A percentile compares a stretch with the other conserved stretches of the same genome.
Conservation (phyloP, 2,888 invertebrate species). For the Rhingia rostrata region DNA sequence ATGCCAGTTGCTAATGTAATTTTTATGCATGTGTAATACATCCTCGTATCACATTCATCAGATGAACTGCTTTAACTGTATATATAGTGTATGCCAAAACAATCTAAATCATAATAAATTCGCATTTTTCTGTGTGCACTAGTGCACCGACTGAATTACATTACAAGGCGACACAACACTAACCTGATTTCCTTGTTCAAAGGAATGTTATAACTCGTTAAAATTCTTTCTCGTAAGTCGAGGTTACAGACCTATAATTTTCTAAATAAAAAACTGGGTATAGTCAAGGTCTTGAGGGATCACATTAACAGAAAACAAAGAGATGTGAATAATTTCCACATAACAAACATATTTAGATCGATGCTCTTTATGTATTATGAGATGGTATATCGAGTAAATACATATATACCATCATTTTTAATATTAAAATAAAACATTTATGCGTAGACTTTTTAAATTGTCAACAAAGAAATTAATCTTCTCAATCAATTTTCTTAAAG, state of each 20-base stretch:
- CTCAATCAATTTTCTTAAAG: no score
- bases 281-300: constrained; percentile 61
- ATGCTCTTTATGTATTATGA: neutral
- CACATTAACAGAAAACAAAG: constrained; percentile 15
- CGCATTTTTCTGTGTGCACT: neutral
- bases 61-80: constrained; percentile 27
- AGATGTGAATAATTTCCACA: constrained; percentile 8
- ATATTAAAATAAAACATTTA: no score
- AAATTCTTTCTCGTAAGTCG: constrained; percentile 36
- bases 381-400: no score
- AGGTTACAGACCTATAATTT: constrained; percentile 60
- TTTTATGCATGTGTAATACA: neutral
- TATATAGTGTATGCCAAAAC: neutral
- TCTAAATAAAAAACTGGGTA: constrained; percentile 7
- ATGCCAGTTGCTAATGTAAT: no score
- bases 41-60: neutral
- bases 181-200: constrained; percentile 53
- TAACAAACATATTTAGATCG: neutral
- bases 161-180: constrained; percentile 52
- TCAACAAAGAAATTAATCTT: no score
- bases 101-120: constrained; percentile 34
- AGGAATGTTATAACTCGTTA: constrained; percentile 40
- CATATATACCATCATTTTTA: no score
- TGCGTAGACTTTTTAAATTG: no score
- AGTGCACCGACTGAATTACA: constrained; percentile 35